These are phyloP conservation scores for Lamproptera curius DNA, from an alignment of 2,888 invertebrate genomes.

Conservation along the genomic window DNA sequence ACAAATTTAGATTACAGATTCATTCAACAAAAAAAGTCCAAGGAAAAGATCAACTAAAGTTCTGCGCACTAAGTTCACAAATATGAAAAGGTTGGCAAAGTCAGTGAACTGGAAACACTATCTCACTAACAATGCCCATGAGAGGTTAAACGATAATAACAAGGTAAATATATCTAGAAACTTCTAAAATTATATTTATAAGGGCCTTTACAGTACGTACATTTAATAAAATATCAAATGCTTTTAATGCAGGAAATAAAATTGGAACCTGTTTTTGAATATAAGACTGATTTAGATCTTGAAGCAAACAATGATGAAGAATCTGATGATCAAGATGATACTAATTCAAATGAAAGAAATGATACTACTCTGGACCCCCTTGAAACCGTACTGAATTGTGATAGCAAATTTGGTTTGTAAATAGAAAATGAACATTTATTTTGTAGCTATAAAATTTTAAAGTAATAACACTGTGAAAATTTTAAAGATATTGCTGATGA, in stretches of 20 bases:
- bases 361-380: constrained; percentile 44
- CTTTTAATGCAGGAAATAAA: constrained; percentile 55
- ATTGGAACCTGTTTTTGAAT: constrained; percentile 43
- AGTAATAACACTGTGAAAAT: too few species aligned
- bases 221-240: too few species aligned
- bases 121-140: constrained; percentile 34
- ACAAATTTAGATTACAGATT: constrained; percentile 45
- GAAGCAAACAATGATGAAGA: constrained; percentile 25
- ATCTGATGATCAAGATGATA: constrained; percentile 19
- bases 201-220: too few species aligned
- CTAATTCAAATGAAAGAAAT: constrained; percentile 17
- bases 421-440: constrained; percentile 2
- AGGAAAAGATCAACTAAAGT: constrained; percentile 48
- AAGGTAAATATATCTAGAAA: constrained; percentile 29
- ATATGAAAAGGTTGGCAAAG: constrained; percentile 50
- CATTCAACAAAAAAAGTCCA: constrained; percentile 55
- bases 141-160: constrained; percentile 34
- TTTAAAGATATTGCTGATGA: too few species aligned
- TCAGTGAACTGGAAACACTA: constrained; percentile 35
- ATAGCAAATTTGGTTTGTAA: constrained; percentile 49
- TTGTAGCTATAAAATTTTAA: too few species aligned
- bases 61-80: constrained; percentile 54
- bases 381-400: constrained; percentile 43
- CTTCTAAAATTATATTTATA: not conserved
- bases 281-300: constrained; percentile 30